phyloP scores from a whole-genome alignment of 1,140 invertebrate genomes.

The Venustaconcha ellipsiformis region DNA sequence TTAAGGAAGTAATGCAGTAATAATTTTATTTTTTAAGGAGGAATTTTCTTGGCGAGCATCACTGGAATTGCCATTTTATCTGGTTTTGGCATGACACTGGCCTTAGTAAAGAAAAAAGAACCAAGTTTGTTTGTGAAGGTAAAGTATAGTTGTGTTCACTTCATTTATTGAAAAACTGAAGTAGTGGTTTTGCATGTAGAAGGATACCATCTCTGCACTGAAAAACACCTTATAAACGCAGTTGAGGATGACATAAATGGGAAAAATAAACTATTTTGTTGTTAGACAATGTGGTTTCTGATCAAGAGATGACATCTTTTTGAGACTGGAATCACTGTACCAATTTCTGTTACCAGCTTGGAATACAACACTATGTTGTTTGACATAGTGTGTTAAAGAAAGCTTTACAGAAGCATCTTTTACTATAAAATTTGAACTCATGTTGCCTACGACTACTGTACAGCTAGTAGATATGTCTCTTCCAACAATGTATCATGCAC shows the following conservation, averaged over 20 bases:
- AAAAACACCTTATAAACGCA: not conserved
- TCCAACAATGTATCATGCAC: too few relatives aligned
- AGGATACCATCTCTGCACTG: not conserved
- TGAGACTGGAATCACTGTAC: too few relatives aligned
- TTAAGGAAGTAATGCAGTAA: too few relatives aligned
- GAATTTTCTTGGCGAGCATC: constrained; percentile 81
- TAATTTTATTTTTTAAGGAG: constrained; percentile 73
- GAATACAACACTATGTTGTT: too few relatives aligned
- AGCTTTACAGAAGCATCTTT: too few relatives aligned
- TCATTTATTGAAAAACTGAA: not conserved
- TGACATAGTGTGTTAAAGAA: too few relatives aligned
- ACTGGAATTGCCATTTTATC: constrained; percentile 83
- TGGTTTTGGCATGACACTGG: constrained; percentile 85
- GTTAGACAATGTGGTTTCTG: too few relatives aligned
- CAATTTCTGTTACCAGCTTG: too few relatives aligned
- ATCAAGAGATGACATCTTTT: too few relatives aligned
- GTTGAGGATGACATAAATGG: not conserved
- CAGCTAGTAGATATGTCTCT: too few relatives aligned
- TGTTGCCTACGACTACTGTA: too few relatives aligned
- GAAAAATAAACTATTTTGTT: not conserved
- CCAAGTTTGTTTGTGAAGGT: constrained; percentile 82
- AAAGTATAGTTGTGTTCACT: constrained; percentile 1
- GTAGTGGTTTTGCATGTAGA: not conserved
- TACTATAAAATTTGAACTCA: too few relatives aligned
- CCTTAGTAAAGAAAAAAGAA: constrained; percentile 83